phyloP scores from a whole-genome alignment of 2,888 invertebrate species.

The Pycnomerus fuliginosus region DNA sequence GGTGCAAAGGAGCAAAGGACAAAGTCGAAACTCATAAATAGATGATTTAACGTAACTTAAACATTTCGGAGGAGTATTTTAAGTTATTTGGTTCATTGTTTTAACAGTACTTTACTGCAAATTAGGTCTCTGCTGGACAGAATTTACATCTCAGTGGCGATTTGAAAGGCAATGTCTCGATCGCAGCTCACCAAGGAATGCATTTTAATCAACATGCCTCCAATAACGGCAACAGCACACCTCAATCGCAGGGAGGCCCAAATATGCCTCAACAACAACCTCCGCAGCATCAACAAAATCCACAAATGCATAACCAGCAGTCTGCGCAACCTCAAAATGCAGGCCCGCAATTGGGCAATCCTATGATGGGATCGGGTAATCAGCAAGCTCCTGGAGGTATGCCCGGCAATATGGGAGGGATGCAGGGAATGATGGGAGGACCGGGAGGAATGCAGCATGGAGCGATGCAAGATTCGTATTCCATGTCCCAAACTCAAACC shows the following conservation, averaged over 20 bases:
- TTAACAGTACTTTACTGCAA: no score
- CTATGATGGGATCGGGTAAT: slow-evolving; percentile 27
- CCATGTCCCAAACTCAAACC: slow-evolving; percentile 80
- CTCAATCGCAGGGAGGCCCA: slow-evolving; percentile 11
- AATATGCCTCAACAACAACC: slow-evolving; percentile 11
- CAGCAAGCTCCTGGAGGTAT: slow-evolving; percentile 27
- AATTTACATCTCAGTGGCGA: slow-evolving; percentile 77
- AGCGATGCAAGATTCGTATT: slow-evolving; percentile 59
- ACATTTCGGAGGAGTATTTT: no score
- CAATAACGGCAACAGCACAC: slow-evolving; percentile 11
- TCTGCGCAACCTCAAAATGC: slow-evolving; percentile 21
- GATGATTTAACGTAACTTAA: no score
- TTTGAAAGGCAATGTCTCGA: slow-evolving; percentile 71
- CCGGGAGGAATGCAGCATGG: slow-evolving; percentile 26
- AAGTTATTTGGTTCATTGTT: no score
- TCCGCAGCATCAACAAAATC: slow-evolving; percentile 12
- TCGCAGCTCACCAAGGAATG: slow-evolving; percentile 84
- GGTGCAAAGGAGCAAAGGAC: no score
- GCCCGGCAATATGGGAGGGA: slow-evolving; percentile 26
- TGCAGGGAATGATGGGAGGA: slow-evolving; percentile 26
- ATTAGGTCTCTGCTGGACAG: slow-evolving; percentile 84
- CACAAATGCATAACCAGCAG: slow-evolving; percentile 5
- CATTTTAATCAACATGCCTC: slow-evolving; percentile 61
- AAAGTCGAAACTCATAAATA: no score
- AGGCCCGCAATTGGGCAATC: slow-evolving; percentile 12